Base-by-base conservation (phyloP, 2,797 vertebrate genomes). In the Urosaurus nigricauda region DNA sequence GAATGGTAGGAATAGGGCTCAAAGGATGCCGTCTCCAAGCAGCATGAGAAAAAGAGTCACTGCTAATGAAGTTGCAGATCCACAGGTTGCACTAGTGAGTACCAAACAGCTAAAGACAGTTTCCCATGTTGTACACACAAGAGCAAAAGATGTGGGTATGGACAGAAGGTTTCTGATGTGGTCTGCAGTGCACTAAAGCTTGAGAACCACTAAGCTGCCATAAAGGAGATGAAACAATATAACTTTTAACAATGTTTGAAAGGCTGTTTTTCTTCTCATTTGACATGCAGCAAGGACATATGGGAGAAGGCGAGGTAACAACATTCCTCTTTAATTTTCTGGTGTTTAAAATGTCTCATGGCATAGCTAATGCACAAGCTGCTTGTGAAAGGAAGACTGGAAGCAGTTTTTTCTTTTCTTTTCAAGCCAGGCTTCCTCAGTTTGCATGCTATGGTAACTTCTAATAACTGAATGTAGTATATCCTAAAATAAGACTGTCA, bases 281-380 rank as follows among this genome's bases (percentile, higher is more conserved):
- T 98, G 97, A 98, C 98, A 99, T 96, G 99, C 99, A 99, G 99
- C 99, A 98, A 99, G 99, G 98, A 99, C 99, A 98, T 99, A 99
- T 99, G 99, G 98, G 98, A 98, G 99, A 97, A 98, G 99, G 98
- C 98, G 99, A 99, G 99, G 99, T 99, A 99, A 99, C 96, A 97
- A 93, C 93, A 97, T 95, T 96, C 94, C 94, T 97, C 95, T 97
- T 96, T 97, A 96, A 97, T 95, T 97, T 97, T 95, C 95, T 95
- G 96, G 95, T 97, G 96, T 97, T 93, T 96, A 94, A 95, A 94
- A 93, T 97, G 96, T 97, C 93, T 96, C 93, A 96, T 89, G 95
- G 93, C 91, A 96, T 93, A 95, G 90, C 92, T 95, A 92, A 93
- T 91, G 88, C 92, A 35, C 75, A 92, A 68, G 84, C 79, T 95